A percentile compares a stretch with the other conserved stretches of the same genome.
Conservation (phyloP, 37 sponge, comb jelly and placozoan species). For the Diacarnus erythraeanus region DNA sequence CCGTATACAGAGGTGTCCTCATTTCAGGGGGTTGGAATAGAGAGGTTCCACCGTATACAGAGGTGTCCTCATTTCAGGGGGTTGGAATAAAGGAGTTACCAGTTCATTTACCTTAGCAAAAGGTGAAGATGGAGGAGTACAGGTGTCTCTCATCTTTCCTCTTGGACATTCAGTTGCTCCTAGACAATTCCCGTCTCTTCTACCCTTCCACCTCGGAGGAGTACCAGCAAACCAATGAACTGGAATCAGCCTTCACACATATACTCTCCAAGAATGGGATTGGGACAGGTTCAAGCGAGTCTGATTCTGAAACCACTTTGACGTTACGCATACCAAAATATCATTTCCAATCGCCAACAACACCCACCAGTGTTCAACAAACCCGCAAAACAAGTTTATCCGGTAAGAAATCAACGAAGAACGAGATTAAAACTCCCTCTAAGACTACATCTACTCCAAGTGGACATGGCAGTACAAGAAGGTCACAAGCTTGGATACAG, state of each 20-base stretch:
- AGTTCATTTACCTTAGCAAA: constrained; percentile 39
- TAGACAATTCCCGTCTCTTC: constrained; percentile 53
- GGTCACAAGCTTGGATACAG: constrained; percentile 56
- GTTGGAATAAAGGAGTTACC: no score
- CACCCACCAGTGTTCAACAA: not conserved
- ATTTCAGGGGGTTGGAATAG: no score
- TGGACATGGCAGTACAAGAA: constrained; percentile 18
- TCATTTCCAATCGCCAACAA: constrained; percentile 7
- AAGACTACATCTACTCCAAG: not conserved
- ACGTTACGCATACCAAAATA: constrained; percentile 40
- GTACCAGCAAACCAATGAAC: not conserved
- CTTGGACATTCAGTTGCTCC: constrained; percentile 49
- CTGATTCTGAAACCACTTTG: constrained; percentile 10
- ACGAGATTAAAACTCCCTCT: not conserved
- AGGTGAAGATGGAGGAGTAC: constrained; percentile 54
- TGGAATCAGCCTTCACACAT: constrained; percentile 8
- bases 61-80: no score
- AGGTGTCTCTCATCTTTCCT: constrained; percentile 43
- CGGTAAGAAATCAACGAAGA: not conserved
- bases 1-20: no score
- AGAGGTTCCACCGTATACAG: no score
- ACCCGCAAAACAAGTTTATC: not conserved
- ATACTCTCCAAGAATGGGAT: not conserved
- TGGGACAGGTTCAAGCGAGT: not conserved
- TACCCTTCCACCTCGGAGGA: constrained; percentile 25